These are phyloP conservation scores for Pasiphila rectangulata DNA, from an alignment of 2,888 invertebrate species.

Conservation along the genomic window DNA sequence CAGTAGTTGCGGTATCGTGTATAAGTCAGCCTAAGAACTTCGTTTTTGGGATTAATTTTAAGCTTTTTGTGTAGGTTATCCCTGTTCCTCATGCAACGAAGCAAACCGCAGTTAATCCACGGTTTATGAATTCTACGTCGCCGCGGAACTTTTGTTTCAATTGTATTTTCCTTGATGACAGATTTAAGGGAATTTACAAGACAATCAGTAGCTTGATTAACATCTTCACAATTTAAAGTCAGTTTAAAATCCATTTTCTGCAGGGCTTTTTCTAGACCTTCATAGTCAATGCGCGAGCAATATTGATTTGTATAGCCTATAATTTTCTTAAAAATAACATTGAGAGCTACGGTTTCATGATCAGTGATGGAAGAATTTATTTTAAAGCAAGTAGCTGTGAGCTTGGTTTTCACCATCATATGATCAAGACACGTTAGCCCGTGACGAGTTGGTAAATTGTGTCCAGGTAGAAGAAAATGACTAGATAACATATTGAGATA, in stretches of 20 bases:
- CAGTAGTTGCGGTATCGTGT: background rate
- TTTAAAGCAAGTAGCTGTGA: conserved; percentile 9
- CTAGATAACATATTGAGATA: conserved; percentile 29
- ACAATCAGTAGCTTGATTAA: background rate
- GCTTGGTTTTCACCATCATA: conserved; percentile 25
- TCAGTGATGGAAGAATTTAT: background rate
- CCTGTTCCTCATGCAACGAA: background rate
- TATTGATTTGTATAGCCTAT: background rate
- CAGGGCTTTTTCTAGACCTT: background rate
- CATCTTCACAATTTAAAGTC: background rate
- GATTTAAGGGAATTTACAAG: background rate
- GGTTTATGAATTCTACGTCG: background rate
- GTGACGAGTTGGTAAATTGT: conserved; percentile 23
- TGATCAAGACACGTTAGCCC: too few relatives aligned
- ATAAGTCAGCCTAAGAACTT: background rate
- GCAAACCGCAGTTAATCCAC: background rate
- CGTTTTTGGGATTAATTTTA: background rate
- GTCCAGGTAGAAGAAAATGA: conserved; percentile 30
- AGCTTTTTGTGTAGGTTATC: background rate
- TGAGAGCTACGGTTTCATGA: background rate
- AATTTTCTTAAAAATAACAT: background rate
- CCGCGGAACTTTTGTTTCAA: background rate
- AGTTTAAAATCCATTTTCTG: background rate
- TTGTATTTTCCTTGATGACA: background rate
- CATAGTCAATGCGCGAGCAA: background rate